Evolutionary conservation across 2,113 vertebrate genomes (phyloP), one percentile per base, ranked within the genome.

Genomic region (Fregetta grallaria): DNA sequence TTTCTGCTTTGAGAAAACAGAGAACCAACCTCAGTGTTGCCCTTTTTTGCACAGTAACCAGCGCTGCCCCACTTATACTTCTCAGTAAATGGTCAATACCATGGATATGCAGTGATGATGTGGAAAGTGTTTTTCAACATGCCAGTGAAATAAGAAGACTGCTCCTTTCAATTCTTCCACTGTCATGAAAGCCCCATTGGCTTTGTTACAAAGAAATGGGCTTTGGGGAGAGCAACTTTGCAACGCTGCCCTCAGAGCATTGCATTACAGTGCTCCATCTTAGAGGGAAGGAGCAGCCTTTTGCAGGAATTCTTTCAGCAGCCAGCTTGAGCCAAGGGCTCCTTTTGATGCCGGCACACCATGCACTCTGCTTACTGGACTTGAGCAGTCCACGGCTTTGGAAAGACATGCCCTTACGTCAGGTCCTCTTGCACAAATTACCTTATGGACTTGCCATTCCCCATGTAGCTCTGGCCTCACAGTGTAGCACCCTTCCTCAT

Each of bases 241-340:
- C n/a, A 22, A 15, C 18, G n/a, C 27, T 50, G 71, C 21, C 58
- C 23, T 44, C 74, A 49, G 45, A n/a, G 44, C 27, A 3, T 3
- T 22, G 47, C 0, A 0, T 55, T 34, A 17, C 13, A 18, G 42
- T 7, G 13, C 50, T 79, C 29, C 30, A 15, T 10, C 45, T 50
- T 19, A 15, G 3, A 52, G 36, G 55, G 34, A n/a, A 47, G 9
- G 38, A 83, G 32, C 42, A 58, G 78, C 61, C 40, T 70, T 70
- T 56, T 70, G 36, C 30, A 52, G 32, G 17, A 67, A 42, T 16
- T 32, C 55, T 77, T 34, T 21, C 36, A 79, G 76, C 25, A 78
- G 56, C 29, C 15, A 7, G 13, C 58, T 19, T 40, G 42, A 88
- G n/a, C 42, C 76, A 81, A 44, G 55, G 29, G 23, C 38, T 77